phyloP scores from a whole-genome alignment of 2,797 vertebrate species.

The Lates japonicus region DNA sequence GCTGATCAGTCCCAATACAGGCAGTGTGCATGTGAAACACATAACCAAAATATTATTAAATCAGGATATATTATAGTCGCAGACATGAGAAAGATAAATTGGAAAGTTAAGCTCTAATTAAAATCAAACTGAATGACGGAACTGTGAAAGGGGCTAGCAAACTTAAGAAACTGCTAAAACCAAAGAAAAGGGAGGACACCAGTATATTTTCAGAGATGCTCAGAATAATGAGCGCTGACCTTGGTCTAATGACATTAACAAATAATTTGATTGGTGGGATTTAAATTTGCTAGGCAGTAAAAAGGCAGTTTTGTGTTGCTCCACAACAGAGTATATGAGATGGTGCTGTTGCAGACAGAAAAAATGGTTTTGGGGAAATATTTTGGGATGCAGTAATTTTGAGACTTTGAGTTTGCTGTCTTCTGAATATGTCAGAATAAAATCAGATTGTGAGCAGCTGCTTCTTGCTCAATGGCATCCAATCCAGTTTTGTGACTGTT shows the following conservation, averaged over 20 bases:
- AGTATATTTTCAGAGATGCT: not conserved
- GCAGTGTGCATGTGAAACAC: not conserved
- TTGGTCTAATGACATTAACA: not conserved
- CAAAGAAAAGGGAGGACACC: not conserved
- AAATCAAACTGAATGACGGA: constrained; percentile 16
- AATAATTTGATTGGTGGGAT: not conserved
- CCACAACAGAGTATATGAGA: no score
- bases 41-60: constrained; percentile 5
- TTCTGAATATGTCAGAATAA: no score
- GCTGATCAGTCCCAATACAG: not conserved
- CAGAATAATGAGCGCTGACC: constrained; percentile 1
- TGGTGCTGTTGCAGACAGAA: no score
- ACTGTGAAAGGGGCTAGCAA: not conserved
- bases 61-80: constrained; percentile 15
- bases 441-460: no score
- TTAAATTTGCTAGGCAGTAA: not conserved
- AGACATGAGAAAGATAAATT: constrained; percentile 7
- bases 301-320: not conserved
- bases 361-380: no score
- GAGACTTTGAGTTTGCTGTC: no score
- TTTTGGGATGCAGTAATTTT: no score
- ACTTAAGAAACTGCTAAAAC: not conserved
- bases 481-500: no score
- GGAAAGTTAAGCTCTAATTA: constrained; percentile 3
- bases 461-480: no score